Evolutionary conservation across 2,113 vertebrate genomes (phyloP).

Genomic region (Ciconia stormi): DNA sequence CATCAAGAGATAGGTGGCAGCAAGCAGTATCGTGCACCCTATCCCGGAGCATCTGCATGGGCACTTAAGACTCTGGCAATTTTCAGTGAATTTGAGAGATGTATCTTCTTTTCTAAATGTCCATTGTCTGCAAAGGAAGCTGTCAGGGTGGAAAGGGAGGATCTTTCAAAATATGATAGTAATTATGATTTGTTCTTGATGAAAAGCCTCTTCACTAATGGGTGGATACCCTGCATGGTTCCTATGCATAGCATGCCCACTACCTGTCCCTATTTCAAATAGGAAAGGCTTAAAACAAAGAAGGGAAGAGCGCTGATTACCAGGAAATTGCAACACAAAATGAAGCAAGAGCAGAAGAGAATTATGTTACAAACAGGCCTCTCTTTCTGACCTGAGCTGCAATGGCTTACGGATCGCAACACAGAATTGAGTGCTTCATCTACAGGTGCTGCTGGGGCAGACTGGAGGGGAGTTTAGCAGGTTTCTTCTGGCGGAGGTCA

Average conservation of each 20-base stretch:
- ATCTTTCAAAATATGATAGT: slow-evolving; percentile 22
- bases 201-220: not conserved
- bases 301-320: slow-evolving; percentile 46
- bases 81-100: not conserved
- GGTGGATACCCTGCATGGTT: slow-evolving; percentile 7
- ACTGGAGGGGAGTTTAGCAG: not conserved
- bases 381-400: not conserved
- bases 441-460: not conserved
- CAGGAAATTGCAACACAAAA: slow-evolving; percentile 45
- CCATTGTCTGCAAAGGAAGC: slow-evolving; percentile 9
- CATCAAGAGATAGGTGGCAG: not conserved
- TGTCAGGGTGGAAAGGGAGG: not conserved
- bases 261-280: not conserved
- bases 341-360: not conserved
- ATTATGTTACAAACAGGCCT: not conserved
- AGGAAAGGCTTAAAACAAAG: slow-evolving; percentile 63
- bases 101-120: not conserved
- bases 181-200: not conserved
- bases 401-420: not conserved
- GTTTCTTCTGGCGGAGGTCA: not conserved
- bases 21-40: not conserved
- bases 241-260: slow-evolving; percentile 9
- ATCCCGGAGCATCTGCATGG: not conserved
- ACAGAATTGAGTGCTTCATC: not conserved
- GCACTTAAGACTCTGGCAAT: not conserved